A percentile compares a stretch with the other conserved stretches of the same genome.
These are phyloP conservation scores for Melanocharis versteri DNA, from an alignment of 2,113 vertebrate species.

Conservation along the genomic window DNA sequence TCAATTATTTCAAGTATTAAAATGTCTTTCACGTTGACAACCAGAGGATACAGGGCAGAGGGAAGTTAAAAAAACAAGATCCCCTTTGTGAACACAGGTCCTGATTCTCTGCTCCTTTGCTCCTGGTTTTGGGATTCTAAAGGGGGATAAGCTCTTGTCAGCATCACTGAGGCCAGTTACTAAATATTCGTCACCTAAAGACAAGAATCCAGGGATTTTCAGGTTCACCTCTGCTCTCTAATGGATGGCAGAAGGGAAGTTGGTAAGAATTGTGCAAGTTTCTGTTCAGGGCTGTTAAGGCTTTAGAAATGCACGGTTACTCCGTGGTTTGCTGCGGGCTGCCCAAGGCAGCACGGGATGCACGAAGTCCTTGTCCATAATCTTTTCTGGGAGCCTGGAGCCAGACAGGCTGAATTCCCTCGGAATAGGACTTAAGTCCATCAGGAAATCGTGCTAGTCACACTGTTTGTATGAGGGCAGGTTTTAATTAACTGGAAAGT, in stretches of 20 bases:
- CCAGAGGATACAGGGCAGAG: background rate
- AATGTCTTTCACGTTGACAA: background rate
- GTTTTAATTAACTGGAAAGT: background rate
- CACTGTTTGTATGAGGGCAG: background rate
- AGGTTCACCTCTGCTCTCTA: background rate
- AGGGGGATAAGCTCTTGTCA: background rate
- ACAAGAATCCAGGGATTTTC: background rate
- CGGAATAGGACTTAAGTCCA: background rate
- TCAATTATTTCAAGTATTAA: slow-evolving; percentile 19
- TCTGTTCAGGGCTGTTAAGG: background rate
- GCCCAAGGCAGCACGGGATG: background rate
- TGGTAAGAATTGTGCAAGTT: background rate
- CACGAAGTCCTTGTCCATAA: background rate
- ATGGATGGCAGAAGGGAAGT: background rate
- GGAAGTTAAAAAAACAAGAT: background rate
- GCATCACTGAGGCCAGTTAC: background rate
- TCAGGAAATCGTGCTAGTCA: background rate
- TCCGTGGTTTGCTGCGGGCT: background rate
- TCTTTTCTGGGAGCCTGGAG: background rate
- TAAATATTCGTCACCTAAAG: background rate
- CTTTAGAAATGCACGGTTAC: background rate
- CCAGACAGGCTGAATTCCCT: background rate
- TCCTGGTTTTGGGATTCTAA: background rate
- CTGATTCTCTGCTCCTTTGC: background rate
- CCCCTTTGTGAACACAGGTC: background rate